Conservation (phyloP, 2,888 invertebrate species). For the Ormyrus rosae region DNA sequence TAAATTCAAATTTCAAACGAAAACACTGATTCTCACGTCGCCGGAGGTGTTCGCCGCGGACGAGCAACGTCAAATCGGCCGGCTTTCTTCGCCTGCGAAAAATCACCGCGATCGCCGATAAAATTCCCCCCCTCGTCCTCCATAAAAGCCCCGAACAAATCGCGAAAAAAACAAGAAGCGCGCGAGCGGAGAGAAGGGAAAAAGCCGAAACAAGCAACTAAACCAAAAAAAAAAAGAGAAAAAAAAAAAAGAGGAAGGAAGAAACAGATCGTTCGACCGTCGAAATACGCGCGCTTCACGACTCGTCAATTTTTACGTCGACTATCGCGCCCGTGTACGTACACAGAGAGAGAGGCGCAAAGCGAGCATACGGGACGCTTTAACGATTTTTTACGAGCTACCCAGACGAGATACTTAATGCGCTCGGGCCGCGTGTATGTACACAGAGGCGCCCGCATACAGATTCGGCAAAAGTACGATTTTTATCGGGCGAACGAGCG, state of each 20-base stretch:
- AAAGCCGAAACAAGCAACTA: no score
- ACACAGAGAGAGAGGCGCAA: background rate
- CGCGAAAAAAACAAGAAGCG: no score
- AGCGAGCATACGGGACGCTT: background rate
- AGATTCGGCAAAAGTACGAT: slow-evolving; percentile 6
- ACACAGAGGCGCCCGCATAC: background rate
- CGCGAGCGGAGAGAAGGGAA: no score
- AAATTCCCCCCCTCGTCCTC: background rate
- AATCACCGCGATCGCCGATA: background rate
- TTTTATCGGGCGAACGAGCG: background rate
- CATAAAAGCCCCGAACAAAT: slow-evolving; percentile 3
- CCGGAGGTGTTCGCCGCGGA: no score
- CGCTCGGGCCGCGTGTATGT: background rate
- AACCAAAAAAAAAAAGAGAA: no score
- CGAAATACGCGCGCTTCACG: slow-evolving; percentile 27
- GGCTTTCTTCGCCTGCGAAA: slow-evolving; percentile 7
- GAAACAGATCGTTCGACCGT: slow-evolving; percentile 3
- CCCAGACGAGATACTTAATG: slow-evolving; percentile 29
- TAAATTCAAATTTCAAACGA: no score
- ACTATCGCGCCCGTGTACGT: background rate
- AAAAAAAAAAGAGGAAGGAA: background rate
- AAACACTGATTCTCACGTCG: no score
- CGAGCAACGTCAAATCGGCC: background rate
- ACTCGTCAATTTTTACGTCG: slow-evolving; percentile 36
- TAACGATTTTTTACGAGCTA: slow-evolving; percentile 25